These are phyloP conservation scores for Tretioscincus oriximinensis DNA, from an alignment of 2,113 vertebrate species.

Conservation along the genomic window DNA sequence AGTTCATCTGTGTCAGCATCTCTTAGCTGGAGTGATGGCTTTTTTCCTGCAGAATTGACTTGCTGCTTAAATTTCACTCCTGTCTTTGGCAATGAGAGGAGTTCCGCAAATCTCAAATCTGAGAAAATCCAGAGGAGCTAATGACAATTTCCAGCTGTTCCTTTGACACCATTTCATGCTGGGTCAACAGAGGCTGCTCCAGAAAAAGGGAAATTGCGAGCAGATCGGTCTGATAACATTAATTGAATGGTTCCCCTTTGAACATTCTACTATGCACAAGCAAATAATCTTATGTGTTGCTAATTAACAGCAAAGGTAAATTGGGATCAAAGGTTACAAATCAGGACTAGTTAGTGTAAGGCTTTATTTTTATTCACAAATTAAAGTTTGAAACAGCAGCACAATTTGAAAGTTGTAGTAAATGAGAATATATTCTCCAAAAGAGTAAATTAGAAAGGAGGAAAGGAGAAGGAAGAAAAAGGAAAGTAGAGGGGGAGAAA, in stretches of 20 bases:
- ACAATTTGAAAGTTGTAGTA: neutral
- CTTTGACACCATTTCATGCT: slow-evolving; percentile 58
- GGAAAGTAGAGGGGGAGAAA: no score
- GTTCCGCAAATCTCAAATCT: slow-evolving; percentile 48
- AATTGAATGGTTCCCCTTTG: slow-evolving; percentile 61
- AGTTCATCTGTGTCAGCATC: slow-evolving; percentile 38
- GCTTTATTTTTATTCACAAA: neutral
- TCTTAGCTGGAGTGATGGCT: slow-evolving; percentile 30
- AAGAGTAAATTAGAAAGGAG: neutral
- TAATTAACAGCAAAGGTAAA: slow-evolving; percentile 62
- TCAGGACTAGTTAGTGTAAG: slow-evolving; percentile 21
- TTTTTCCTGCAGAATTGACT: slow-evolving; percentile 45
- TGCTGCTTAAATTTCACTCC: slow-evolving; percentile 53
- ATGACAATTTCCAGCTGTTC: slow-evolving; percentile 66
- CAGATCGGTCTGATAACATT: slow-evolving; percentile 58
- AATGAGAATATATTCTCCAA: neutral
- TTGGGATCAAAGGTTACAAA: slow-evolving; percentile 41
- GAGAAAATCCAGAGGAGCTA: slow-evolving; percentile 71
- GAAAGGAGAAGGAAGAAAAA: neutral
- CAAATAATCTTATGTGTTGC: slow-evolving; percentile 47
- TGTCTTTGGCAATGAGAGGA: slow-evolving; percentile 54
- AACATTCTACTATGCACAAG: slow-evolving; percentile 45
- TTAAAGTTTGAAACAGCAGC: no score
- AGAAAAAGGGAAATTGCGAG: slow-evolving; percentile 37
- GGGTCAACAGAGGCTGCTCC: slow-evolving; percentile 66